A percentile compares a stretch with the other conserved stretches of the same genome.
Evolutionary conservation across 1,140 invertebrate genomes (phyloP).

Genomic region (Cylas formicarius): DNA sequence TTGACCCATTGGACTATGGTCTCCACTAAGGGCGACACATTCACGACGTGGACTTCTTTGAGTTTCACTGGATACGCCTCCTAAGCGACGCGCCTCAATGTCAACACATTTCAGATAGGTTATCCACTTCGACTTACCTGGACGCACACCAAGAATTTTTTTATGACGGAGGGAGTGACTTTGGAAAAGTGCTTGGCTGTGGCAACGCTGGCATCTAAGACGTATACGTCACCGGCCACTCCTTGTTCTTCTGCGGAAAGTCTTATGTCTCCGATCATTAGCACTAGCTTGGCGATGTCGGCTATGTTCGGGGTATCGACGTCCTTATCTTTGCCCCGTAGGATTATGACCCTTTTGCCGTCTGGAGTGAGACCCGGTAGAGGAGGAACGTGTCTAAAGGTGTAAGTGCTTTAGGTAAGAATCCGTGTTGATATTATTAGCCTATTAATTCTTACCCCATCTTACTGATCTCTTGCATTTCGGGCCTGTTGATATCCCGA

Average conservation of each 20-base stretch:
- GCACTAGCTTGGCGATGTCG: conserved; percentile 67
- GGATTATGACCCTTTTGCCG: conserved; percentile 66
- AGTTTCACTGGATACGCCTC: conserved; percentile 80
- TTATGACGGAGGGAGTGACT: conserved; percentile 64
- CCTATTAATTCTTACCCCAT: conserved; percentile 72
- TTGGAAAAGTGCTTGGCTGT: conserved; percentile 68
- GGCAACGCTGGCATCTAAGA: conserved; percentile 66
- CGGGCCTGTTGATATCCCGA: conserved; percentile 61
- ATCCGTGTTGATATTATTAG: conserved; percentile 23
- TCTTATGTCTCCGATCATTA: conserved; percentile 78
- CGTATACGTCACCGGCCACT: conserved; percentile 74
- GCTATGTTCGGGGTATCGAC: conserved; percentile 50
- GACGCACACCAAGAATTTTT: conserved; percentile 75
- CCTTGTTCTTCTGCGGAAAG: conserved; percentile 65
- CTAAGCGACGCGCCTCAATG: conserved; percentile 36
- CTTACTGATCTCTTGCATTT: conserved; percentile 61
- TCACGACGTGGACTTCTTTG: conserved; percentile 79
- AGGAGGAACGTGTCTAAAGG: conserved; percentile 61
- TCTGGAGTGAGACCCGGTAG: conserved; percentile 69
- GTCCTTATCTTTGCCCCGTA: conserved; percentile 57
- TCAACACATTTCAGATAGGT: background rate
- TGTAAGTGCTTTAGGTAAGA: background rate
- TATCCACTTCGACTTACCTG: conserved; percentile 42
- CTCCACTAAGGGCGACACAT: conserved; percentile 72
- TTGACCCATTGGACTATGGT: conserved; percentile 76